Percentiles rank a stretch among this genome's conserved stretches.
Conservation (phyloP, 2,888 invertebrate species). For the Trichopoda pennipes region DNA sequence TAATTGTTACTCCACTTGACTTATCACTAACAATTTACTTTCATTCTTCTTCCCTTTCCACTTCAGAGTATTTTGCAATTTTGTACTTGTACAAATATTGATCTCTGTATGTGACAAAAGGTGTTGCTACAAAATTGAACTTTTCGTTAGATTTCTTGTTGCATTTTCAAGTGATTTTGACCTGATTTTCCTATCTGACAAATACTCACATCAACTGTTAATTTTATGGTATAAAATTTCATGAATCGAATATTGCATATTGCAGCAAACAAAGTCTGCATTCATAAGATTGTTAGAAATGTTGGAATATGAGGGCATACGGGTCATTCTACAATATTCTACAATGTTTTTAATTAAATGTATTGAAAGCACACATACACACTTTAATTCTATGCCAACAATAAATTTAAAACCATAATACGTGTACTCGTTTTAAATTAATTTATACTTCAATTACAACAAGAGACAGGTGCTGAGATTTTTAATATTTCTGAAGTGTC, state of each 20-base stretch:
- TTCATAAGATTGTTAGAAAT: neutral
- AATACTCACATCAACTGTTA: neutral
- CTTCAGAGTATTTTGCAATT: neutral
- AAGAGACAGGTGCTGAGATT: too few species aligned
- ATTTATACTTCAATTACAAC: too few species aligned
- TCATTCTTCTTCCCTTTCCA: neutral
- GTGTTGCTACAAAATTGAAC: slow-evolving; percentile 14
- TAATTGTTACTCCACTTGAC: slow-evolving; percentile 10
- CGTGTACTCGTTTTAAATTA: too few species aligned
- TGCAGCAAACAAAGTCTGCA: neutral
- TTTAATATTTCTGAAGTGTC: too few species aligned
- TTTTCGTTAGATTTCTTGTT: neutral
- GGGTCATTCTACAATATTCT: neutral
- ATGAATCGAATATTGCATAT: neutral
- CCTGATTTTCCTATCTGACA: slow-evolving; percentile 32
- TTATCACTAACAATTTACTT: slow-evolving; percentile 9
- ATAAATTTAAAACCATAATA: neutral
- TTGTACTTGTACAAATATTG: slow-evolving; percentile 35
- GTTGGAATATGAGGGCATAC: neutral
- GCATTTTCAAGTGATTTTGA: slow-evolving; percentile 17
- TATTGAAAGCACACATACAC: neutral
- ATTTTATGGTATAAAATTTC: slow-evolving; percentile 8
- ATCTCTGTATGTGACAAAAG: slow-evolving; percentile 8
- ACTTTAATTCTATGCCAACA: neutral
- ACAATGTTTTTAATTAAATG: slow-evolving; percentile 39